Evolutionary conservation across 2,113 vertebrate species (phyloP).

Genomic region (Procapra przewalskii): DNA sequence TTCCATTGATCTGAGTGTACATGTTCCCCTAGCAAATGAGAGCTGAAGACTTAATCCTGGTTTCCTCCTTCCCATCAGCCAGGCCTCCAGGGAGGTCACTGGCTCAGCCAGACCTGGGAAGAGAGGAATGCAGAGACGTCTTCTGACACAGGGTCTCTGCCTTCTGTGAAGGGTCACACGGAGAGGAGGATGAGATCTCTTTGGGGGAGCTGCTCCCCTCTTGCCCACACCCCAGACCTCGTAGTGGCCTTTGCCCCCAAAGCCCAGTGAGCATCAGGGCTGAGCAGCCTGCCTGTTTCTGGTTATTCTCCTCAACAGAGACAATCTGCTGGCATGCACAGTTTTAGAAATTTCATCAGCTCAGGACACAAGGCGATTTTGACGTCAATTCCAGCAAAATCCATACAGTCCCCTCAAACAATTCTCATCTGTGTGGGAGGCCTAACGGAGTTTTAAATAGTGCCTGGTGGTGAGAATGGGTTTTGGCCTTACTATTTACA

Average conservation of each 20-base stretch:
- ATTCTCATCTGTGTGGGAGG: constrained; percentile 41
- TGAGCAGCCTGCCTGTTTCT: background rate
- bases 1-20: background rate
- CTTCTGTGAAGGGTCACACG: background rate
- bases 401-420: constrained; percentile 36
- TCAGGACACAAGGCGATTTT: constrained; percentile 27
- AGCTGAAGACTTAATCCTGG: background rate
- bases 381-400: constrained; percentile 41
- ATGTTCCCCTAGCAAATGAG: background rate
- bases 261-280: background rate
- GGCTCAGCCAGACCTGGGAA: background rate
- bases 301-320: constrained; percentile 38
- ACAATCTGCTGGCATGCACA: constrained; percentile 1
- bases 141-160: background rate
- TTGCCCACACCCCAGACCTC: background rate
- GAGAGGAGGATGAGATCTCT: background rate
- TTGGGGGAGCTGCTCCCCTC: background rate
- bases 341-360: constrained; percentile 36
- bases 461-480: background rate
- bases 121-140: background rate
- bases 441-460: constrained; percentile 47
- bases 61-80: background rate
- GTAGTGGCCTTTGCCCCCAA: background rate
- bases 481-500: background rate
- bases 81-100: background rate